phyloP scores from a whole-genome alignment of 1,140 invertebrate genomes.

The Stegodyphus dumicola region DNA sequence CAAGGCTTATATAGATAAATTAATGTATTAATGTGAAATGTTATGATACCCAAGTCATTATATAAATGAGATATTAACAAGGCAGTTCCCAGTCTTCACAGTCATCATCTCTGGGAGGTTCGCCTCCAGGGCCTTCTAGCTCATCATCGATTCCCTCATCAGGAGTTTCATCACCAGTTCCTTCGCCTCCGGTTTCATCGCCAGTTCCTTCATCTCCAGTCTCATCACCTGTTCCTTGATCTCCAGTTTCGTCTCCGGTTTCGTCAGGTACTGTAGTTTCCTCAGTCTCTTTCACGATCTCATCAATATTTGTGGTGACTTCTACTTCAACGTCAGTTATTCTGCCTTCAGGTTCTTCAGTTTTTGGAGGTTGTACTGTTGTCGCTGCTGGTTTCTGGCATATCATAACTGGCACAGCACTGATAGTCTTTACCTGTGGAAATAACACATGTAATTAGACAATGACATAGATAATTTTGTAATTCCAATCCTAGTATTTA shows the following conservation, averaged over 20 bases:
- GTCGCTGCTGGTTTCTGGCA: neutral
- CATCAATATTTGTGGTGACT: neutral
- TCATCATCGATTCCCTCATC: neutral
- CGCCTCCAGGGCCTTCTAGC: slow-evolving; percentile 10
- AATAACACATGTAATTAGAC: too few species aligned
- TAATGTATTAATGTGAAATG: too few species aligned
- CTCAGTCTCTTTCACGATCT: neutral
- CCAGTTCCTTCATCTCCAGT: neutral
- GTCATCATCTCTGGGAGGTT: slow-evolving; percentile 26
- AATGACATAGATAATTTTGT: too few species aligned
- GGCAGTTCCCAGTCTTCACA: slow-evolving; percentile 19
- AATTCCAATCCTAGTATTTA: too few species aligned
- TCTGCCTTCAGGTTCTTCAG: neutral
- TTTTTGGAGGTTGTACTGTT: neutral
- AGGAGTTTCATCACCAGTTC: neutral
- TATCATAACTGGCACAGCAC: too few species aligned
- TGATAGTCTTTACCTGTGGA: too few species aligned
- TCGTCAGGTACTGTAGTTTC: neutral
- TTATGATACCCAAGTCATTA: neutral
- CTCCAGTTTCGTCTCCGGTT: neutral
- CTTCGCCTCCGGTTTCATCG: neutral
- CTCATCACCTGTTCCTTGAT: neutral
- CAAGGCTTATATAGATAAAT: too few species aligned
- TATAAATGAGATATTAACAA: slow-evolving; percentile 1
- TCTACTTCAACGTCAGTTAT: neutral